Evolutionary conservation across 2,888 invertebrate species (phyloP), one percentile per base, ranked within the genome.

Genomic region (Phaedon cochleariae): DNA sequence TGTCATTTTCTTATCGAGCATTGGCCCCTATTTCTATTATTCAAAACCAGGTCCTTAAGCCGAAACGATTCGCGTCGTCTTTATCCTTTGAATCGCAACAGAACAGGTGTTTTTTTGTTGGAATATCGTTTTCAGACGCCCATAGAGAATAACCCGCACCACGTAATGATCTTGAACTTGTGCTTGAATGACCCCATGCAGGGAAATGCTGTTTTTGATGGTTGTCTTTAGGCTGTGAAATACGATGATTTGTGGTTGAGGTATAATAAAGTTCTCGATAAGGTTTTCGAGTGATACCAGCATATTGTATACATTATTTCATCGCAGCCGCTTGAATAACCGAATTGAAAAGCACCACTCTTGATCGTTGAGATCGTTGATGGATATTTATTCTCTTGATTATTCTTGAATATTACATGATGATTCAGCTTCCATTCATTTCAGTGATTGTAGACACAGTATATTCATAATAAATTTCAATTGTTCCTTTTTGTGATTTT

Each of bases 141-240:
- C 26, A 41, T 45, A 57, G 57, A 57, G 57, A 57, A 46, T 45
- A 51, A 17, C 57, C 57, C 41, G 45, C 57, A 57, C 57, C 18
- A 4, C 57, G 57, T 57, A 64, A 68, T 64, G 70, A 64, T 68
- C 70, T 64, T 64, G 68, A 68, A 66, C 64, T 68, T 65, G 68
- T 68, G 64, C 63, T 65, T 61, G 57, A 68, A 68, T 65, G 62
- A 65, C 60, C 55, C 46, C 63, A 57, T 55, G 31, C 68, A 37
- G 68, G 51, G 41, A 52, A 34, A 54, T 51, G 26, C 29, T 26
- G 52, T 26, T 41, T 20, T 45, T 34, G 45, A 57, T 57, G 29
- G 17, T 57, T 45, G 22, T 45, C 46, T 57, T 17, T 46, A 12
- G 10, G 17, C 45, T 57, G 57, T 45, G 57, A 12, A 57, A 21